These are phyloP conservation scores for Drosophila teissieri DNA, from an alignment of 1,140 invertebrate species.

Conservation along the genomic window DNA sequence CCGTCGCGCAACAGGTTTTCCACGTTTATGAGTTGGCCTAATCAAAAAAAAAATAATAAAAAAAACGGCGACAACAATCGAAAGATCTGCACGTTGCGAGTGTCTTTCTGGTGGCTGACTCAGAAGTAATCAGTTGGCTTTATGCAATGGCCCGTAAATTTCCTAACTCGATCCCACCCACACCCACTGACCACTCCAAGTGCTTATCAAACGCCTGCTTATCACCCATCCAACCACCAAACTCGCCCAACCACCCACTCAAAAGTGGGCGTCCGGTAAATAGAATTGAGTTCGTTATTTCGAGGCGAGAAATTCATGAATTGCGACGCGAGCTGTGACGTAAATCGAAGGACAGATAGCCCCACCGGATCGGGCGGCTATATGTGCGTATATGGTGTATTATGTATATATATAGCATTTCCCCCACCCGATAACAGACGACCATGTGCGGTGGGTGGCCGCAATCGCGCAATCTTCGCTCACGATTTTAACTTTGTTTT, in stretches of 20 bases:
- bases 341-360: constrained; percentile 60
- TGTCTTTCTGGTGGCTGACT: constrained; percentile 13
- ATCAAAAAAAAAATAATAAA: constrained; percentile 27
- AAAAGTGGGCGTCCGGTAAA: constrained; percentile 24
- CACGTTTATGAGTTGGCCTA: constrained; percentile 51
- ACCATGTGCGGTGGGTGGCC: constrained; percentile 69
- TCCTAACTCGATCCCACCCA: constrained; percentile 29
- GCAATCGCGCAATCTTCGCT: constrained; percentile 49
- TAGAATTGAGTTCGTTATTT: constrained; percentile 31
- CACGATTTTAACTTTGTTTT: constrained; percentile 54
- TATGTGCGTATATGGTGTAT: constrained; percentile 28
- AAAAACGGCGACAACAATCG: constrained; percentile 21
- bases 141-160: constrained; percentile 63
- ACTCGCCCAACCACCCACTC: constrained; percentile 30
- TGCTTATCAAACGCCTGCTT: constrained; percentile 20
- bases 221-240: constrained; percentile 5
- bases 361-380: constrained; percentile 33
- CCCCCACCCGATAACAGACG: constrained; percentile 25
- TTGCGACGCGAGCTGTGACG: constrained; percentile 65
- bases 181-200: constrained; percentile 33
- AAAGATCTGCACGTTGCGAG: constrained; percentile 13
- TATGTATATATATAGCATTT: not conserved
- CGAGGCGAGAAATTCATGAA: constrained; percentile 61
- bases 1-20: constrained; percentile 58
- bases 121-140: constrained; percentile 36